Conservation (phyloP, 2,113 vertebrate genomes). For the Heterotis niloticus region DNA sequence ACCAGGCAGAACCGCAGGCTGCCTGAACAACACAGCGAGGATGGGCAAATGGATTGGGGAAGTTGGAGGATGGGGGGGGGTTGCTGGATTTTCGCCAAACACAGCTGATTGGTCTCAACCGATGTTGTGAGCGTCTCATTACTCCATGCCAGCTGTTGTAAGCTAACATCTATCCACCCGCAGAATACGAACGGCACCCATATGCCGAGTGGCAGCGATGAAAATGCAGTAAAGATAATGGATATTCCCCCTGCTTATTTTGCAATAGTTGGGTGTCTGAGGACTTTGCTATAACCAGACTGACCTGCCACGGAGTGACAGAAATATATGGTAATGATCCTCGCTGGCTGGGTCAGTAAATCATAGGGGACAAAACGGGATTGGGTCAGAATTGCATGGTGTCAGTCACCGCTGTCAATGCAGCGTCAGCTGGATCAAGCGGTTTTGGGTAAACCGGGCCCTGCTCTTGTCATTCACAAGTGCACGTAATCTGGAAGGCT, state of each 20-base stretch:
- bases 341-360: not conserved
- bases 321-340: not conserved
- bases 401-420: not conserved
- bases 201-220: conserved; percentile 6
- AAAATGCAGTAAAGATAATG: conserved; percentile 5
- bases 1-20: not conserved
- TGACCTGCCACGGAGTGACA: not conserved
- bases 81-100: not conserved
- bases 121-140: not conserved
- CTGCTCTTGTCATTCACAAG: too few species aligned
- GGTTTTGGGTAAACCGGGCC: not conserved
- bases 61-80: too few species aligned
- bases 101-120: not conserved
- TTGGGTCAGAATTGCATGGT: too few species aligned
- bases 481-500: not conserved
- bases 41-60: not conserved
- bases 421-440: not conserved
- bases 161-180: not conserved
- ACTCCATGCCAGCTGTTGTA: conserved; percentile 1
- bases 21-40: not conserved
- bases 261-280: not conserved
- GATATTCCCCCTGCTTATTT: conserved; percentile 3
- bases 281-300: not conserved
- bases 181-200: conserved; percentile 9
- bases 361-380: not conserved